These are phyloP conservation scores for Coturnix japonica DNA, from an alignment of 2,113 vertebrate genomes.

Conservation along the genomic window DNA sequence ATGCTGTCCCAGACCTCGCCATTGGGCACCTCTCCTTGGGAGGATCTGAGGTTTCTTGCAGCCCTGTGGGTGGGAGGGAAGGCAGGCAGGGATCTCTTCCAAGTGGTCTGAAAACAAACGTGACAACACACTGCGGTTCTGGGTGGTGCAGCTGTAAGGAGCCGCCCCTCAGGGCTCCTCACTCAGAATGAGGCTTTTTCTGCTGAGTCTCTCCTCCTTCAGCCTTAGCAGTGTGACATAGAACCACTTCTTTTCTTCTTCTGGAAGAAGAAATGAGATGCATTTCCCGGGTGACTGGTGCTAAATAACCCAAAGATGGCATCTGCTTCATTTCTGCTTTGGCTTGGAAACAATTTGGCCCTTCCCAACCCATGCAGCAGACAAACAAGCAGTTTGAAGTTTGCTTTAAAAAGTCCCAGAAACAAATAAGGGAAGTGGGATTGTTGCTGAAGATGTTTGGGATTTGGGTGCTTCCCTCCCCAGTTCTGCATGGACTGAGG, in stretches of 20 bases:
- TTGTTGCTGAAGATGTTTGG: no score
- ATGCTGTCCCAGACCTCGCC: not conserved
- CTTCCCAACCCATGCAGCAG: not conserved
- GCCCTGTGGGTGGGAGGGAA: not conserved
- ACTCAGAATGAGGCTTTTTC: not conserved
- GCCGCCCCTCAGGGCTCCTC: not conserved
- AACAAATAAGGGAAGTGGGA: no score
- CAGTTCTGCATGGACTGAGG: no score
- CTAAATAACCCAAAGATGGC: not conserved
- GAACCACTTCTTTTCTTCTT: not conserved
- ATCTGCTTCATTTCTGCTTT: no score
- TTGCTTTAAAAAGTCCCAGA: not conserved
- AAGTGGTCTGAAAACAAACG: not conserved
- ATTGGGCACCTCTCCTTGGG: not conserved
- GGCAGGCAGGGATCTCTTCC: not conserved
- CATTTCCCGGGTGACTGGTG: not conserved
- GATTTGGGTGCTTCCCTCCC: no score
- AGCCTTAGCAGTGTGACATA: rapidly evolving
- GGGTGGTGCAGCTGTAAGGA: not conserved
- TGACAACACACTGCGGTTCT: not conserved
- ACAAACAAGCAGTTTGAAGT: rapidly evolving
- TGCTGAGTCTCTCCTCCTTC: not conserved
- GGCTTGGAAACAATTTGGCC: rapidly evolving
- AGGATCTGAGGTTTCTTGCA: not conserved
- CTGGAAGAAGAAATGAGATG: rapidly evolving